Base-by-base conservation (phyloP, 2,888 invertebrate species). In the Agapetus fuscipes region DNA sequence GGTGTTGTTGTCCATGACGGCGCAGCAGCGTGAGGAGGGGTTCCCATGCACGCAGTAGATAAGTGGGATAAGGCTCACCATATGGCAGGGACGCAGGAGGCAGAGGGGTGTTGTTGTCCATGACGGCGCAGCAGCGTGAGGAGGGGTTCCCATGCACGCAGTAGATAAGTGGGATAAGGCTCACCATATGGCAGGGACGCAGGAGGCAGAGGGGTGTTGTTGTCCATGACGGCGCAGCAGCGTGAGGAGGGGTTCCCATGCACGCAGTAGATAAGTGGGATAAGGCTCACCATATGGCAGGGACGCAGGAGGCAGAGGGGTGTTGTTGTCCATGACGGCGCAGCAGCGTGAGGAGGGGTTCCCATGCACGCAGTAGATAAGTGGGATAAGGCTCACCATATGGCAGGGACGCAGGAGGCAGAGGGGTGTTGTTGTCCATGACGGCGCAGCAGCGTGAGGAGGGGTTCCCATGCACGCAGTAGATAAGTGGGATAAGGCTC, bases 341-440 rank as follows among this genome's bases (percentile, higher is more conserved):
- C 82, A 82, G 56, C 82, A 81, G 2, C 80, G 0, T 77, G 71
- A 36, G 74, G 79, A 0, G 82, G 76, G 62, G 82, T 81, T 12
- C 83, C 83, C 57, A 83, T 83, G 81, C 2, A 83, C 78, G 54
- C 83, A 84, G 61, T 79, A 83, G 50, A 83, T 79, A n/a, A n/a
- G n/a, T n/a, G n/a, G n/a, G n/a, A n/a, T n/a, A n/a, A n/a, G n/a
- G 20, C 15, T 36, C 16, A 43, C 45, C 37, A 39, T 48, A 38
- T 30, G 45, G 40, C 14, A 26, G 16, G 35, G 41, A 39, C 7
- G 33, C 34, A 26, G 38, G 44, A 29, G 34, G 46, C 61, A 28
- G 66, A 64, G 17, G 72, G 66, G 27, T 60, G 60, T 25, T 61
- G 53, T 63, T 74, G 63, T 56, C 76, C 41, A 77, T 67, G 37